These are phyloP conservation scores for Lethenteron camtschaticum DNA, from an alignment of 2,113 vertebrate species.

Conservation along the genomic window DNA sequence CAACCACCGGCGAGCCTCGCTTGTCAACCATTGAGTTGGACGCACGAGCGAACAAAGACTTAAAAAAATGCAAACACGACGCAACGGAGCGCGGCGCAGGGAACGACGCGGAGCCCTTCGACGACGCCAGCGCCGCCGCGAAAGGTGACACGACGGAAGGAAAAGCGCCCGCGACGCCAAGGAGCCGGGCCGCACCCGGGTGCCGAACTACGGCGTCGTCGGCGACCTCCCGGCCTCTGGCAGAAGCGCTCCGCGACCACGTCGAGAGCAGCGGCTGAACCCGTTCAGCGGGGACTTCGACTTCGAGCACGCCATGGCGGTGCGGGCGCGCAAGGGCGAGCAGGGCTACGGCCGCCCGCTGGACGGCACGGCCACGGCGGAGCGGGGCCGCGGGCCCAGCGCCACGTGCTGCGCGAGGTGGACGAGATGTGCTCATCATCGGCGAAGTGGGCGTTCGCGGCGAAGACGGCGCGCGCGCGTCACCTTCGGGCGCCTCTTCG, in stretches of 20 bases:
- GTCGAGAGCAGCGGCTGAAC: conserved; percentile 55
- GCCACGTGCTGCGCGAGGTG: conserved; percentile 65
- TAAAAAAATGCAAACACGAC: too few relatives aligned
- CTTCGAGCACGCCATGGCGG: conserved; percentile 59
- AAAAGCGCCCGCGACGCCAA: background rate
- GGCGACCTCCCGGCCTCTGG: conserved; percentile 39
- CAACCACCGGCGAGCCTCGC: too few relatives aligned
- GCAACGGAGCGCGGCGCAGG: too few relatives aligned
- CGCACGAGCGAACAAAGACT: too few relatives aligned
- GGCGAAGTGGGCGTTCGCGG: conserved; percentile 33
- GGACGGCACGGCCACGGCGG: conserved; percentile 63
- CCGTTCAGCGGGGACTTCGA: conserved; percentile 91
- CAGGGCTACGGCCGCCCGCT: conserved; percentile 64
- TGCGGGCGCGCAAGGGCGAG: conserved; percentile 50
- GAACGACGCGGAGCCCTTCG: too few relatives aligned
- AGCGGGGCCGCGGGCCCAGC: conserved; percentile 55
- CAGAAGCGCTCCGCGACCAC: conserved; percentile 70
- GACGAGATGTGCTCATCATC: conserved; percentile 55
- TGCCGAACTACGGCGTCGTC: conserved; percentile 16
- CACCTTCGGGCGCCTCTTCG: conserved; percentile 70
- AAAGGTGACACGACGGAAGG: too few relatives aligned
- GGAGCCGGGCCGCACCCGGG: conserved; percentile 9
- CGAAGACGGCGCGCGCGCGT: conserved; percentile 32
- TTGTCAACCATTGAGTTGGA: too few relatives aligned
- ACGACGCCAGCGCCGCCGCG: too few relatives aligned